Percentiles rank a stretch among this genome's conserved stretches.
Evolutionary conservation across 2,888 invertebrate genomes (phyloP).

Genomic region (Scotopteryx bipunctaria): DNA sequence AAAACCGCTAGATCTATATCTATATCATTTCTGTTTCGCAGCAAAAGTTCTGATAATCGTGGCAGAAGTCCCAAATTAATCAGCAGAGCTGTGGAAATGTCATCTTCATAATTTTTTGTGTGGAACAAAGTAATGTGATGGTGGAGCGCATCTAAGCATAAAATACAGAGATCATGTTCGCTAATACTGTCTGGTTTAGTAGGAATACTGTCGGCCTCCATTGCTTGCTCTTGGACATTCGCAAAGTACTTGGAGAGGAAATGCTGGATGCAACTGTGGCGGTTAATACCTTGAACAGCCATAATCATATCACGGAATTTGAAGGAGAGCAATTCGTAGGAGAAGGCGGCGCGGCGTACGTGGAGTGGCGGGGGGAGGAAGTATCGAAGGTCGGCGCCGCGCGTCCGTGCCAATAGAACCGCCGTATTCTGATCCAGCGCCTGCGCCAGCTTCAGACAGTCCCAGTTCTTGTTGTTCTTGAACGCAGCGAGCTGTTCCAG

Average conservation of each 20-base stretch:
- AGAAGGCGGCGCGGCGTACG: slow-evolving; percentile 64
- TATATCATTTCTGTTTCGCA: slow-evolving; percentile 59
- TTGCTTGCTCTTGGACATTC: slow-evolving; percentile 67
- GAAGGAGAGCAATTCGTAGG: slow-evolving; percentile 67
- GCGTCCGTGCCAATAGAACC: slow-evolving; percentile 89
- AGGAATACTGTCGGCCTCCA: slow-evolving; percentile 67
- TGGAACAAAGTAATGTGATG: slow-evolving; percentile 69
- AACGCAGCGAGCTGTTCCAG: slow-evolving; percentile 86
- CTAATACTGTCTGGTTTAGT: slow-evolving; percentile 69
- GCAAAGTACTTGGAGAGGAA: slow-evolving; percentile 71
- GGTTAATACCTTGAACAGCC: slow-evolving; percentile 54
- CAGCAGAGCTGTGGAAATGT: slow-evolving; percentile 51
- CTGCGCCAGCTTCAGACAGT: slow-evolving; percentile 90
- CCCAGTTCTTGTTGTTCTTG: slow-evolving; percentile 86
- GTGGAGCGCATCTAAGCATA: slow-evolving; percentile 70
- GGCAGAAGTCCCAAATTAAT: slow-evolving; percentile 59
- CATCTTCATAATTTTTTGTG: slow-evolving; percentile 52
- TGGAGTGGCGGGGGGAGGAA: slow-evolving; percentile 88
- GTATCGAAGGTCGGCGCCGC: slow-evolving; percentile 87
- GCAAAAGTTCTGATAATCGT: slow-evolving; percentile 61
- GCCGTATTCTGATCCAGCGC: slow-evolving; percentile 90
- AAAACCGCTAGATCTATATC: slow-evolving; percentile 69
- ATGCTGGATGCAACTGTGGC: slow-evolving; percentile 67
- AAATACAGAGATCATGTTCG: slow-evolving; percentile 67
- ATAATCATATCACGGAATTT: slow-evolving; percentile 62